Base-by-base conservation (phyloP, 2,888 invertebrate species). In the Aphidoletes aphidimyza region DNA sequence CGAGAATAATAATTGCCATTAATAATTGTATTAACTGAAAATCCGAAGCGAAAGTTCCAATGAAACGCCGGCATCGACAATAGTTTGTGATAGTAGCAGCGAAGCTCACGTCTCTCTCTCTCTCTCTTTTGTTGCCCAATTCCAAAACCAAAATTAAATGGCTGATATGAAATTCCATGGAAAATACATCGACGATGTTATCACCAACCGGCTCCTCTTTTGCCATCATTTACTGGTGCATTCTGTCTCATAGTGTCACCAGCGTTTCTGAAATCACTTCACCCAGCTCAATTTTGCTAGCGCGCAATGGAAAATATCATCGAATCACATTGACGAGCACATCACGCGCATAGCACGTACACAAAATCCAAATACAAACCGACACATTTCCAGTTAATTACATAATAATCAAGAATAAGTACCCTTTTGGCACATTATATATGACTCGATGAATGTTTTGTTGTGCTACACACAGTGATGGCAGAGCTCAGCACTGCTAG, bases 391-490 rank as follows among this genome's bases (percentile, higher is more conserved):
- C 54, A 54, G 54, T 54, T 54, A 54, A 54, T 54, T 54, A 54
- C 54, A 54, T 54, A 54, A 54, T 54, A 54, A 54, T 54, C 54
- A 54, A 54, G 54, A 54, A 54, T 54, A 54, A 54, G 54, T 54
- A 54, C 54, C 54, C 54, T 54, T 54, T 54, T 54, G 54, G 54
- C 54, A 54, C 54, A 54, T 54, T 54, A 54, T 54, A 54, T 54
- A 54, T 54, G 54, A 54, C 54, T n/a, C 22, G 54, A 22, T 54
- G 54, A 54, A 54, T 54, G 54, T 54, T 54, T 54, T 54, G 54
- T 54, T 54, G 54, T 54, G 42, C 42, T 9, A 14, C 42, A 42
- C 42, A 42, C 14, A 9, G 42, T 42, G 42, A n/a, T n/a, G n/a
- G n/a, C n/a, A n/a, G n/a, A n/a, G n/a, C n/a, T n/a, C n/a, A n/a